Base-by-base conservation (phyloP, 1,140 invertebrate species). In the Anthonomus grandis region DNA sequence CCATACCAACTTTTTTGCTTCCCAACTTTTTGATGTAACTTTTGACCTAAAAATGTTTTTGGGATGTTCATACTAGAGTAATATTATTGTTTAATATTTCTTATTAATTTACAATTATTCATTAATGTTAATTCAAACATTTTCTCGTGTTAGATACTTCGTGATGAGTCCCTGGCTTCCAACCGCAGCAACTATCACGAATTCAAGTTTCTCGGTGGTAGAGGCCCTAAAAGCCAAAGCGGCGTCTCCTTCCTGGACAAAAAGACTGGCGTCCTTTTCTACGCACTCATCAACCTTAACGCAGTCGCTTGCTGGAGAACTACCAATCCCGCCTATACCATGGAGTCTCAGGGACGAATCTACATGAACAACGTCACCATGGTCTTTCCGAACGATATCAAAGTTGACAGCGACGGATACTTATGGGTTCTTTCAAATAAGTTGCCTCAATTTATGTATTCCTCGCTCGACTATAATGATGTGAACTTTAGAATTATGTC, bases 291-390 rank as follows among this genome's bases (percentile, higher is more conserved):
- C 0, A 89, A 89, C 69, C 69, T 86, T 13, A 87, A 90, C 64
- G 83, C 86, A 2, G 79, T 91, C 0, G 86, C 84, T 1, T 91
- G 87, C 62, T 91, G 88, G 88, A 84, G 80, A 49, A 86, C 85
- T 0, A 81, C 80, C 0, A 82, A 79, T 49, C 81, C 80, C 4
- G 76, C 76, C 0, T 87, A 86, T 55, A 78, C 68, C 1, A 80
- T 83, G 64, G 79, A 81, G 51, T 81, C 84, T 17, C 85, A 87
- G 65, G 84, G 82, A 15, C 72, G 85, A 24, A 80, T 90, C 37
- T 87, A 82, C 47, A 83, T 81, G 76, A 83, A 84, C 70, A 81
- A 87, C 46, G 77, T 78, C 1, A 85, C 83, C 1, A 83, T 89
- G 82, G 74, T 89, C 4, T 90, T 89, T 54, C 86, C 87, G 4